phyloP scores from a whole-genome alignment of 2,888 invertebrate species.

The Gari tellinella region DNA sequence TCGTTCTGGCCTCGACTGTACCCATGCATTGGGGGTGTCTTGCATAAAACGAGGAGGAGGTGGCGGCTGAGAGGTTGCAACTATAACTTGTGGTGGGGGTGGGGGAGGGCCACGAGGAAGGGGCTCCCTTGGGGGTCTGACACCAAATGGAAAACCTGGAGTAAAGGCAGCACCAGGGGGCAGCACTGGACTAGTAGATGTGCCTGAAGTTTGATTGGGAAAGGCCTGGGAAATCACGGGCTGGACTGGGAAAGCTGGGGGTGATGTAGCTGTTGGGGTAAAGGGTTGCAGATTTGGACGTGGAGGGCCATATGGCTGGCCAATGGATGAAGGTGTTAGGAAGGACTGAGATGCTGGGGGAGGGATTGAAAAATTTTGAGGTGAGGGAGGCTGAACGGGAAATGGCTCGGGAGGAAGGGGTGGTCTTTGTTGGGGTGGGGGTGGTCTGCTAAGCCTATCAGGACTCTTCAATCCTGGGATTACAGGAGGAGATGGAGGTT shows the following conservation, averaged over 20 bases:
- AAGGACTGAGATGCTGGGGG: slow-evolving; percentile 43
- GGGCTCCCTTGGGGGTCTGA: not conserved
- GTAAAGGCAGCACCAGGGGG: slow-evolving; percentile 5
- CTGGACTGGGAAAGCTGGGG: not conserved
- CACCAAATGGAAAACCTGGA: slow-evolving; percentile 20
- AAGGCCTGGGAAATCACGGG: no score
- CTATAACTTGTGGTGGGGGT: slow-evolving; percentile 8
- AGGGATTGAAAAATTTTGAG: slow-evolving; percentile 42
- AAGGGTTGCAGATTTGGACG: slow-evolving; percentile 25
- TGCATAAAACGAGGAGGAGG: slow-evolving; percentile 32
- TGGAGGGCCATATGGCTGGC: slow-evolving; percentile 31
- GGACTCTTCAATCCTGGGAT: slow-evolving; percentile 38
- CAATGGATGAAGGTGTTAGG: slow-evolving; percentile 26
- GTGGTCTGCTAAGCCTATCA: slow-evolving; percentile 40
- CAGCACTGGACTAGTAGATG: slow-evolving; percentile 1
- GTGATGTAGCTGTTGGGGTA: slow-evolving; percentile 18
- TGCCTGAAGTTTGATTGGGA: not conserved
- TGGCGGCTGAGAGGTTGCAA: slow-evolving; percentile 16
- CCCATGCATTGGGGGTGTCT: slow-evolving; percentile 20
- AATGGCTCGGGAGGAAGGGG: slow-evolving; percentile 33
- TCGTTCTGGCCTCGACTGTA: slow-evolving; percentile 7
- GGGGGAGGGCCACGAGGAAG: slow-evolving; percentile 22
- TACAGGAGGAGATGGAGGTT: slow-evolving; percentile 42
- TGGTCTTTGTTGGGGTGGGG: slow-evolving; percentile 34
- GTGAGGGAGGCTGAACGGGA: slow-evolving; percentile 39